Base-by-base conservation (phyloP, 1,140 invertebrate genomes). In the Penaeus chinensis region DNA sequence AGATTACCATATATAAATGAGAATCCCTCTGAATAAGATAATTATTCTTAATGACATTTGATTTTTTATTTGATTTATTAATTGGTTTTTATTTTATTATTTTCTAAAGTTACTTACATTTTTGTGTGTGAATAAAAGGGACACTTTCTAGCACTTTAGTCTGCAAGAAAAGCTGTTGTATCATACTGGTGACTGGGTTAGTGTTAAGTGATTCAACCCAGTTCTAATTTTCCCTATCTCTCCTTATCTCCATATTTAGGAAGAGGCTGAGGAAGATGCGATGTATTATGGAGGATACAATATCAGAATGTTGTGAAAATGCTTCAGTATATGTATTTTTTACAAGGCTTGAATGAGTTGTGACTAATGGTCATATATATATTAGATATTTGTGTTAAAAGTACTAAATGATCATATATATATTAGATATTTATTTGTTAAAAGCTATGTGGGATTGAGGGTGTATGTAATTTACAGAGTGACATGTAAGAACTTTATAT, bases 201-300 rank as follows among this genome's bases (percentile, higher is more conserved):
- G 0, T 54, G 10, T 54, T 11, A 54, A 13, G 54, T 60, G n/a
- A n/a, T 84, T 71, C 76, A 22, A 76, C n/a, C 24, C 66, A 60
- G n/a, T 54, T 54, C 66, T 37, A n/a, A 27, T 16, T 77, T 54
- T 61, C 54, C 37, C 69, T 84, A 24, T 61, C 69, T 84, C 71
- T 74, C 65, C 76, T 76, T 78, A 54, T 85, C 76, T 65, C 74
- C 84, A 69, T 81, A 66, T 66, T 47, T 85, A 90, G 89, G 86
- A 79, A 47, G 89, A 90, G 79, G 89, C 86, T 78, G 86, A 88
- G 81, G 85, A 90, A 63, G 82, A 88, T 66, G 89, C 89, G 63
- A 76, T 85, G 77, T 90, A 90, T 87, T 90, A 90, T 84, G 89
- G 82, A 61, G 89, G 89, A 69, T 88, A 87, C 85, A 87, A 90